Base-by-base conservation (phyloP, 2,797 vertebrate species). In the Smutsia gigantea region DNA sequence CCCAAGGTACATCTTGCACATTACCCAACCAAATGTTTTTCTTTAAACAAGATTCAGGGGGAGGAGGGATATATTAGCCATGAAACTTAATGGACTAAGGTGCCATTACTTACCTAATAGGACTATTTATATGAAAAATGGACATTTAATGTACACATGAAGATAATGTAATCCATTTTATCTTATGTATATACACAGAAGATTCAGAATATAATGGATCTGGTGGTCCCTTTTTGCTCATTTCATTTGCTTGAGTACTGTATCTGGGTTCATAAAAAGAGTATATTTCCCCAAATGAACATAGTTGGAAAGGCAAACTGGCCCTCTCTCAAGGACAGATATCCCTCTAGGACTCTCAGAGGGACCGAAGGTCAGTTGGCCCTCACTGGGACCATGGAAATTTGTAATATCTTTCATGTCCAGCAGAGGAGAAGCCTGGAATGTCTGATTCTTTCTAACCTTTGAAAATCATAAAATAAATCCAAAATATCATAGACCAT, bases 401-500 rank as follows among this genome's bases (percentile, higher is more conserved):
- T 94, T 88, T 71, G 79, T 82, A 90, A 66, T 69, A 83, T 88
- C 86, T 71, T 97, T 72, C n/a, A 5, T 39, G 91, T 79, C 89
- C 81, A 95, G 72, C 53, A 78, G 84, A 96, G 89, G 68, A 84
- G 74, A 79, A 93, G 92, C 61, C 93, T 49, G 89, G 68, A 63
- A 66, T 96, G 81, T 88, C 89, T 93, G 72, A 84, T 93, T 92
- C 94, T 93, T 90, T 95, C 94, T 92, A 97, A 98, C 92, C 96
- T 98, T 97, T 97, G 68, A 94, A 97, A 97, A 96, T 74, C 91
- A 88, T 96, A 95, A 96, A 92, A 85, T 91, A 96, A 94, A 96
- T 83, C 84, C 25, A 31, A 90, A 95, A 82, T 66, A 90, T 86
- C 92, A 57, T 46, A 94, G 92, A 72, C 96, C 98, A 98, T 97